These are phyloP conservation scores for Symphodus melops DNA, from an alignment of 2,113 vertebrate genomes.

Conservation along the genomic window DNA sequence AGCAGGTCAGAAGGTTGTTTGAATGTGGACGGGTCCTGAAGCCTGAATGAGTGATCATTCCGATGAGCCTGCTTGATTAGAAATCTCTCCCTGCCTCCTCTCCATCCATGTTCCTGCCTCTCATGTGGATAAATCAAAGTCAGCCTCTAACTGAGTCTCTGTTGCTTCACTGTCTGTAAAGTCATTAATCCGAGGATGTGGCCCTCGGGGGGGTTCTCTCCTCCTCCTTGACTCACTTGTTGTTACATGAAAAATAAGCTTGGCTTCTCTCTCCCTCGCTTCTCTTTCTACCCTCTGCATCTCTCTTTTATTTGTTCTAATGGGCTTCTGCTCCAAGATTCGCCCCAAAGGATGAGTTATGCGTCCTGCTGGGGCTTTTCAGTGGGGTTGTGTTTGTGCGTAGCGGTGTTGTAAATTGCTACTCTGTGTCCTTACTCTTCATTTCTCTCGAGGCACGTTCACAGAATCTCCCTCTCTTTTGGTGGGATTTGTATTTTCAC, in stretches of 20 bases:
- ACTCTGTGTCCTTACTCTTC: constrained; percentile 28
- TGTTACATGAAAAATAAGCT: constrained; percentile 63
- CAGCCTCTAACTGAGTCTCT: constrained; percentile 51
- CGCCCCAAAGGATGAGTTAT: constrained; percentile 47
- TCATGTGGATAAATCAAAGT: constrained; percentile 71
- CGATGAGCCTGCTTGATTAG: constrained; percentile 52
- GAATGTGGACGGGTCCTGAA: constrained; percentile 21
- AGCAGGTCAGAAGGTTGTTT: constrained; percentile 13
- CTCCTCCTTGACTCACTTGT: constrained; percentile 47
- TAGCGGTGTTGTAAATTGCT: constrained; percentile 16
- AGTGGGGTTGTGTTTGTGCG: constrained; percentile 17
- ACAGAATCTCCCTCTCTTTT: constrained; percentile 36
- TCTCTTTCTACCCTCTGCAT: constrained; percentile 11
- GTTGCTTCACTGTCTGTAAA: constrained; percentile 52
- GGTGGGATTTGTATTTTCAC: constrained; percentile 46
- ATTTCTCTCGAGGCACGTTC: constrained; percentile 39
- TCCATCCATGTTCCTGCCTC: constrained; percentile 21
- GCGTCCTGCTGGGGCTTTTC: constrained; percentile 42
- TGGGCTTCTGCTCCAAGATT: constrained; percentile 54
- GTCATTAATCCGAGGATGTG: constrained; percentile 71
- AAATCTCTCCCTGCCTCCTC: constrained; percentile 19
- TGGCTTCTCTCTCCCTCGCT: constrained; percentile 16
- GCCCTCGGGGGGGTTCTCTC: constrained; percentile 42
- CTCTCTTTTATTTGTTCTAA: constrained; percentile 65
- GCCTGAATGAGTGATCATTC: constrained; percentile 38